A percentile compares a stretch with the other conserved stretches of the same genome.
Conservation (phyloP, 1,140 invertebrate genomes). For the Drosophila simulans region DNA sequence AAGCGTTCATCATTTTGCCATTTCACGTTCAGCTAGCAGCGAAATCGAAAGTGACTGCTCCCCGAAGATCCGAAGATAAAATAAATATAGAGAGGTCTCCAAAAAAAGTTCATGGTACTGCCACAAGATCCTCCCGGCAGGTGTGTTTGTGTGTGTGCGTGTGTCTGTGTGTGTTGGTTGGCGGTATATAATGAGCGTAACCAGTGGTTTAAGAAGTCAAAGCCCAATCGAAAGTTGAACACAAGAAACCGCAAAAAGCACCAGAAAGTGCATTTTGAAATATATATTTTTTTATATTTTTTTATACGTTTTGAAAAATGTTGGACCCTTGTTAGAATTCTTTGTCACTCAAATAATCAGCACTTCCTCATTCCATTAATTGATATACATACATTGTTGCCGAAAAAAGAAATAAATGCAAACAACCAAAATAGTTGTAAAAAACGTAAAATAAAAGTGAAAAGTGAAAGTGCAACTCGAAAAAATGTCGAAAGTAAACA, state of each 20-base stretch:
- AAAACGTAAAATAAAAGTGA: slow-evolving; percentile 63
- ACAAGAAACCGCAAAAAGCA: slow-evolving; percentile 11
- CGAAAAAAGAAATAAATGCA: slow-evolving; percentile 31
- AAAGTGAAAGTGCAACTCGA: slow-evolving; percentile 77
- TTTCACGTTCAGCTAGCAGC: slow-evolving; percentile 84
- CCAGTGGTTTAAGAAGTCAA: slow-evolving; percentile 18
- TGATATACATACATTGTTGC: slow-evolving; percentile 33
- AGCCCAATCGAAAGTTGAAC: slow-evolving; percentile 7
- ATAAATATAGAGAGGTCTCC: slow-evolving; percentile 12
- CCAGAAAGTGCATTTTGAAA: slow-evolving; percentile 10
- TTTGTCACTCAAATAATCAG: background rate
- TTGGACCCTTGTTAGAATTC: background rate
- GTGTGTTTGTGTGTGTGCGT: slow-evolving; percentile 18
- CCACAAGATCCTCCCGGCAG: slow-evolving; percentile 15
- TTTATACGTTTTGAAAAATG: background rate
- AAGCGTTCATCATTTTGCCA: slow-evolving; percentile 84
- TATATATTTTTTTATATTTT: slow-evolving; percentile 1
- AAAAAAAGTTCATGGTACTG: slow-evolving; percentile 33
- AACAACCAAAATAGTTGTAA: slow-evolving; percentile 28
- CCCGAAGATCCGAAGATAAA: slow-evolving; percentile 57
- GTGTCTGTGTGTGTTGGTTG: slow-evolving; percentile 17
- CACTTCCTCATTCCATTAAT: slow-evolving; percentile 26
- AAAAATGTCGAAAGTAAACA: slow-evolving; percentile 46
- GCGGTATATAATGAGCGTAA: slow-evolving; percentile 21
- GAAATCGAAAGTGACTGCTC: slow-evolving; percentile 84